Evolutionary conservation across 2,113 vertebrate genomes (phyloP).

Genomic region (Salvelinus alpinus): DNA sequence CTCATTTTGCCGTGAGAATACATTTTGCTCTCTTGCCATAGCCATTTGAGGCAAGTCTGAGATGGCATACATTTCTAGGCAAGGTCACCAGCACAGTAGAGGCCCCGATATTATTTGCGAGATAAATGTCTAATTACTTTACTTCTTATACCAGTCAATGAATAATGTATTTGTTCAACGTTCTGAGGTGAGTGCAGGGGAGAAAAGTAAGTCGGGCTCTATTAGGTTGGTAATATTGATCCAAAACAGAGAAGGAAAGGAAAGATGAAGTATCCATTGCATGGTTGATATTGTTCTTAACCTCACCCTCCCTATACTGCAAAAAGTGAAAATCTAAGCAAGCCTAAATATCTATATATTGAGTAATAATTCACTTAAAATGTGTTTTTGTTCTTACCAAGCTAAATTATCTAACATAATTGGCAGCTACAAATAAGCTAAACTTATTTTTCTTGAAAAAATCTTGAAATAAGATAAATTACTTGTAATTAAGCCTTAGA

Average conservation of each 20-base stretch:
- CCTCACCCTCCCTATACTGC: slow-evolving; percentile 46
- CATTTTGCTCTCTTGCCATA: slow-evolving; percentile 59
- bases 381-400: too few relatives aligned
- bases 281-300: slow-evolving; percentile 57
- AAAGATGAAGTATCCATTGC: slow-evolving; percentile 15
- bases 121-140: slow-evolving; percentile 80
- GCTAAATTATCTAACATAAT: too few relatives aligned
- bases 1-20: slow-evolving; percentile 48
- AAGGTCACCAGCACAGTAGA: slow-evolving; percentile 71
- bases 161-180: slow-evolving; percentile 79
- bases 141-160: slow-evolving; percentile 72
- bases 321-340: too few relatives aligned
- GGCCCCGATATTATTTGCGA: slow-evolving; percentile 73
- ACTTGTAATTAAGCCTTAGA: too few relatives aligned
- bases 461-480: too few relatives aligned
- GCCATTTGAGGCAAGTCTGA: slow-evolving; percentile 67
- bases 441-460: too few relatives aligned
- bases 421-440: too few relatives aligned
- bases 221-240: slow-evolving; percentile 71
- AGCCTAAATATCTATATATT: too few relatives aligned
- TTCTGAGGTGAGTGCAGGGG: slow-evolving; percentile 64
- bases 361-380: too few relatives aligned
- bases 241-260: slow-evolving; percentile 33
- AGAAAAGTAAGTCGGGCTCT: slow-evolving; percentile 63
- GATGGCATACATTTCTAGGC: slow-evolving; percentile 74